These are phyloP conservation scores for Malurus leucopterus DNA, from an alignment of 2,797 vertebrate genomes.

Conservation along the genomic window DNA sequence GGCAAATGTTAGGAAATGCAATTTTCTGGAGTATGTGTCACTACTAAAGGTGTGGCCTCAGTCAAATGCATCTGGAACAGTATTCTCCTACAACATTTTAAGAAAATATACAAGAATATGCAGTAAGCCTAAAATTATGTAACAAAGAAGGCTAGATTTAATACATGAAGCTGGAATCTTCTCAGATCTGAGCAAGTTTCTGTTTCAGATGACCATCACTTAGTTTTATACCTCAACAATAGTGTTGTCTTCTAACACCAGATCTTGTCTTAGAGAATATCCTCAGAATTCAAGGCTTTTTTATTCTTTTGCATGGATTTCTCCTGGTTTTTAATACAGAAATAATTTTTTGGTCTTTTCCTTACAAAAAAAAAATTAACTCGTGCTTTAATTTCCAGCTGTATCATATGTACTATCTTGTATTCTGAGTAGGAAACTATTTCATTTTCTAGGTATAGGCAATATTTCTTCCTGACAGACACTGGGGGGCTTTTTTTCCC, in stretches of 20 bases:
- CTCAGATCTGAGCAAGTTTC: not conserved
- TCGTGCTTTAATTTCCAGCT: not conserved
- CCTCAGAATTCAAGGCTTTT: not conserved
- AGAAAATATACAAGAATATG: not conserved
- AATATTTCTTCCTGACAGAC: constrained; percentile 21
- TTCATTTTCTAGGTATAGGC: not conserved
- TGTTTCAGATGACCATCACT: not conserved
- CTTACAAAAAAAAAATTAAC: not conserved
- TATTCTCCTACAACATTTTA: not conserved
- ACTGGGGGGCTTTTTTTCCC: not conserved
- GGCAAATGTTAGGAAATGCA: not conserved
- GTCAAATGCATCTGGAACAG: not conserved
- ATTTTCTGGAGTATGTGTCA: not conserved
- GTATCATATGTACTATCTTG: not conserved
- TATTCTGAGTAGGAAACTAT: not conserved
- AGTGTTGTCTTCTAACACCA: not conserved
- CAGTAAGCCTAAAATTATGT: not conserved
- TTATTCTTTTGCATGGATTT: not conserved
- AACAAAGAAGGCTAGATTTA: not conserved
- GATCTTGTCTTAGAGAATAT: not conserved
- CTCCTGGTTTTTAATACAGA: not conserved
- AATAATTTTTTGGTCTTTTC: not conserved
- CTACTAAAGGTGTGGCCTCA: not conserved
- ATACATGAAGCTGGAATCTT: not conserved
- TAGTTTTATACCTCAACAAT: not conserved